phyloP scores from a whole-genome alignment of 2,797 vertebrate species.

The Alfaro cultratus region DNA sequence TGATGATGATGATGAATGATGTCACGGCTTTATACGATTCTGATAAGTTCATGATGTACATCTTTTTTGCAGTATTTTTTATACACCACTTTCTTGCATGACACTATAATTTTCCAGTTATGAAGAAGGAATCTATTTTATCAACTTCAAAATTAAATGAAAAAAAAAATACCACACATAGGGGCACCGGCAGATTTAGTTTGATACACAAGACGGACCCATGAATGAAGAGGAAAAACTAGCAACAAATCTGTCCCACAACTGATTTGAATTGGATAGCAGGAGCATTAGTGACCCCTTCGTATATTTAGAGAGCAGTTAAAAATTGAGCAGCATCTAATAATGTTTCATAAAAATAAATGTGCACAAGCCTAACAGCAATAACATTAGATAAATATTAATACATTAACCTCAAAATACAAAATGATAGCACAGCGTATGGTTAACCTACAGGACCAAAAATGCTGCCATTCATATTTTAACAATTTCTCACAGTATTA shows the following conservation, averaged over 20 bases:
- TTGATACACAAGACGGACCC: neutral
- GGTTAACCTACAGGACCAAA: neutral
- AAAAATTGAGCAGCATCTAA: conserved; percentile 9
- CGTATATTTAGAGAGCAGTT: conserved; percentile 2
- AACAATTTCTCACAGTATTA: neutral
- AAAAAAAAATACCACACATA: neutral
- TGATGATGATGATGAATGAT: no score
- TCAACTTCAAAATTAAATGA: neutral
- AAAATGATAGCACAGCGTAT: neutral
- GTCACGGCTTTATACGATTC: neutral
- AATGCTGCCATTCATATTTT: neutral
- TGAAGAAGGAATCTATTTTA: conserved; percentile 9
- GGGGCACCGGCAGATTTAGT: neutral
- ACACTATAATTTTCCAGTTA: neutral
- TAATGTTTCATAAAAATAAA: conserved; percentile 24
- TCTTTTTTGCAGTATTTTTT: neutral
- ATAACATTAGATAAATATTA: neutral
- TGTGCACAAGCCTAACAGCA: neutral
- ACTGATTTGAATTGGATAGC: neutral
- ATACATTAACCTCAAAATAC: neutral
- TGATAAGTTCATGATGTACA: neutral
- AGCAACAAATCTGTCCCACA: neutral
- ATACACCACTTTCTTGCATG: neutral
- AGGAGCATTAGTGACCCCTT: neutral
- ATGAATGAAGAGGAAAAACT: neutral